Conservation (phyloP, 2,888 invertebrate genomes). For the Zhuqinia jingwanae region DNA sequence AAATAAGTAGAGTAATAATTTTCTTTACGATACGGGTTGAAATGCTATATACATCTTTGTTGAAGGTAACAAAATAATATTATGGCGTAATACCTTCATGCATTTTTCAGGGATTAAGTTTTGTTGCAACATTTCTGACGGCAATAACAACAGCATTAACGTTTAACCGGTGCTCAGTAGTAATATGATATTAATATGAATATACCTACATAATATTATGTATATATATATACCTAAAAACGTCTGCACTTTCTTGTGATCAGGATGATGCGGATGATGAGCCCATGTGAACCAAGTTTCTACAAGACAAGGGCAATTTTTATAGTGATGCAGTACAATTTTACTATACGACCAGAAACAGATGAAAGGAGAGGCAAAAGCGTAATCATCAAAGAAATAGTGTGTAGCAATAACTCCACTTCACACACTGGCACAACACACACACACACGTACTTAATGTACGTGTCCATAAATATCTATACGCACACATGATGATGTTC, state of each 20-base stretch:
- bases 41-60: background rate
- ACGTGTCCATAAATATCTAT: constrained; percentile 17
- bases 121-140: constrained; percentile 44
- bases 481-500: constrained; percentile 1
- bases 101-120: constrained; percentile 56
- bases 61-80: constrained; percentile 29
- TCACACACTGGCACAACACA: too few species aligned
- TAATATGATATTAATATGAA: constrained; percentile 48
- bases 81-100: constrained; percentile 3
- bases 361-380: constrained; percentile 5
- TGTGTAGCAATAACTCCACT: constrained; percentile 38
- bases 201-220: background rate
- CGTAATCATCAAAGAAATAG: constrained; percentile 15
- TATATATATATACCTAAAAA: too few species aligned
- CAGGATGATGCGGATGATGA: background rate
- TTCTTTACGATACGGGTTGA: background rate
- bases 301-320: background rate
- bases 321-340: background rate
- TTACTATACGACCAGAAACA: background rate
- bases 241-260: constrained; percentile 9
- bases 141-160: constrained; percentile 63
- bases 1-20: constrained; percentile 2
- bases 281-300: background rate
- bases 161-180: constrained; percentile 12
- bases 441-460: background rate